Base-by-base conservation (phyloP, 2,888 invertebrate species). In the Drosophila cognata region DNA sequence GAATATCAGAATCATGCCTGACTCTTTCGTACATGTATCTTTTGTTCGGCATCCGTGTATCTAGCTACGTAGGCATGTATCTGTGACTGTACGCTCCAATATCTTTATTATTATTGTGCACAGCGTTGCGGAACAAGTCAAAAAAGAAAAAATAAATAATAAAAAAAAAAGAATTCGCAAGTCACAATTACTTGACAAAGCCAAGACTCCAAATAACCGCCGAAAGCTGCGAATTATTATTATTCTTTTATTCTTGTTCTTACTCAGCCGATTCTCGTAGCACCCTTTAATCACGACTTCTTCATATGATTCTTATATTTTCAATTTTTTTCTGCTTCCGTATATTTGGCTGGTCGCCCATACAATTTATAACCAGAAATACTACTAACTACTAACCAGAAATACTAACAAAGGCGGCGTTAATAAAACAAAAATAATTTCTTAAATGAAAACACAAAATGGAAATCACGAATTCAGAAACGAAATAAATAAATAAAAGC, bases 41-140 rank as follows among this genome's bases (percentile, higher is more conserved):
- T 31, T 63, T 63, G 63, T 48, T 48, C 18, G 29, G 21, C n/a
- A 13, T 11, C 31, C 51, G 35, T 25, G 62, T 38, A 41, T 52
- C 18, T 25, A 38, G 55, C 38, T 8, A 18, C 25, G 59, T 68
- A 65, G 58, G 16, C 4, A 18, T 35, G 53, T 53, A 35, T 35
- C 73, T 69, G 10, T 46, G 66, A 41, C 56, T 73, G 28, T 69
- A 36, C 79, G 85, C 79, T 81, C 74, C 52, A 77, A 63, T 87
- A 88, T 79, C 85, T 82, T 75, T 77, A 82, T 85, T 79, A 55
- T 75, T 64, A 77, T 69, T 73, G 74, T 55, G 79, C 57, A 16
- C 88, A 77, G n/a, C 85, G 74, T 77, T 71, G 84, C 83, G 85
- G 85, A 88, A 85, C 88, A 57, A 38, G 43, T 52, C n/a, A 48